These are phyloP conservation scores for Lasiommata megera DNA, from an alignment of 2,888 invertebrate species.

Conservation along the genomic window DNA sequence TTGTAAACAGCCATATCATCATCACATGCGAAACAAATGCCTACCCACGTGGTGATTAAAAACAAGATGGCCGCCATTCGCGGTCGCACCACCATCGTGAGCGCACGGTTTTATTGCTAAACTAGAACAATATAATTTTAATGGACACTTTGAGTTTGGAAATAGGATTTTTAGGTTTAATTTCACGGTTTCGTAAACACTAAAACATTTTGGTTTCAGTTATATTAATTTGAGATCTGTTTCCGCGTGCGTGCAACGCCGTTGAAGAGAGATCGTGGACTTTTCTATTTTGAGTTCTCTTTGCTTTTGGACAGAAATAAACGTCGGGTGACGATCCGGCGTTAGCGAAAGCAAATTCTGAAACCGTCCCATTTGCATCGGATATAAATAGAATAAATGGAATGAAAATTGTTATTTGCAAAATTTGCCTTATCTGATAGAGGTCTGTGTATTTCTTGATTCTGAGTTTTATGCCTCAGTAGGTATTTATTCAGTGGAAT, in stretches of 20 bases:
- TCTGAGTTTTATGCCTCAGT: too few relatives aligned
- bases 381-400: slow-evolving; percentile 15
- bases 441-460: background rate
- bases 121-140: slow-evolving; percentile 15
- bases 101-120: slow-evolving; percentile 39
- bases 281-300: slow-evolving; percentile 75
- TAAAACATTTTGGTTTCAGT: slow-evolving; percentile 35
- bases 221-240: slow-evolving; percentile 37
- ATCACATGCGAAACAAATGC: slow-evolving; percentile 78
- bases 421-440: background rate
- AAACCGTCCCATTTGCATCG: slow-evolving; percentile 19
- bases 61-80: slow-evolving; percentile 67
- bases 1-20: slow-evolving; percentile 92
- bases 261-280: slow-evolving; percentile 62
- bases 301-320: slow-evolving; percentile 70
- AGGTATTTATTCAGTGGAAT: background rate
- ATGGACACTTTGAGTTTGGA: slow-evolving; percentile 15
- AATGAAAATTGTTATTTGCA: background rate
- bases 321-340: slow-evolving; percentile 56
- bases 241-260: slow-evolving; percentile 62
- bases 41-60: slow-evolving; percentile 43
- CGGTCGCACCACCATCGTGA: slow-evolving; percentile 46
- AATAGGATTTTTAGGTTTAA: slow-evolving; percentile 28
- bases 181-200: slow-evolving; percentile 35
- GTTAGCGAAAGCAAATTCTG: slow-evolving; percentile 46